These are phyloP conservation scores for Drosophila kambysellisi DNA, from an alignment of 2,888 invertebrate genomes.

Conservation along the genomic window DNA sequence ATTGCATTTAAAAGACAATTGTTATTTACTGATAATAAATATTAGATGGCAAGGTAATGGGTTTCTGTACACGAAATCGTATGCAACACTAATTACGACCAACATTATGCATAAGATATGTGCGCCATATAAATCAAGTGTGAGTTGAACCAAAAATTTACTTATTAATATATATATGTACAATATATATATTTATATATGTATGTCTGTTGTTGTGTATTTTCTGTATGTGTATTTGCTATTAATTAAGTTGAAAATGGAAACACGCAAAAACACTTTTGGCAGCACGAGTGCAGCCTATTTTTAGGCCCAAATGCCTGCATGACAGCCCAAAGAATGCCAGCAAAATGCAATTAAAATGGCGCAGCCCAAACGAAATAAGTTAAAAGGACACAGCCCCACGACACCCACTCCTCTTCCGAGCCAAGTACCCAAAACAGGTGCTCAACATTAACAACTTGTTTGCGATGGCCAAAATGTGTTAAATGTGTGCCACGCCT, in stretches of 20 bases:
- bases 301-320: slow-evolving; percentile 68
- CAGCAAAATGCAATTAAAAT: slow-evolving; percentile 77
- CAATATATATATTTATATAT: not conserved
- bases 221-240: slow-evolving; percentile 64
- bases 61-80: slow-evolving; percentile 37
- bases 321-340: slow-evolving; percentile 62
- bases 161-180: slow-evolving; percentile 59
- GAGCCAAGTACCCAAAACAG: slow-evolving; percentile 31
- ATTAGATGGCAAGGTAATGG: slow-evolving; percentile 64
- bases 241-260: slow-evolving; percentile 79
- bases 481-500: slow-evolving; percentile 76
- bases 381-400: slow-evolving; percentile 46
- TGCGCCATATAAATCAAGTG: slow-evolving; percentile 70
- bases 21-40: slow-evolving; percentile 80
- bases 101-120: slow-evolving; percentile 79
- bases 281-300: slow-evolving; percentile 61
- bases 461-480: slow-evolving; percentile 71
- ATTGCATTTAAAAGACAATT: slow-evolving; percentile 76
- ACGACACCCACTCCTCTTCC: too few species aligned
- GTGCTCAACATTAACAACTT: slow-evolving; percentile 72
- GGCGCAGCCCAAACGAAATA: slow-evolving; percentile 52
- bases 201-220: slow-evolving; percentile 7
- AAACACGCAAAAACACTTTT: slow-evolving; percentile 80
- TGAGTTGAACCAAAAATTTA: slow-evolving; percentile 55
- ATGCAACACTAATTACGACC: slow-evolving; percentile 70